Conservation (phyloP, 2,113 vertebrate genomes). For the Mionectes macconnelli region DNA sequence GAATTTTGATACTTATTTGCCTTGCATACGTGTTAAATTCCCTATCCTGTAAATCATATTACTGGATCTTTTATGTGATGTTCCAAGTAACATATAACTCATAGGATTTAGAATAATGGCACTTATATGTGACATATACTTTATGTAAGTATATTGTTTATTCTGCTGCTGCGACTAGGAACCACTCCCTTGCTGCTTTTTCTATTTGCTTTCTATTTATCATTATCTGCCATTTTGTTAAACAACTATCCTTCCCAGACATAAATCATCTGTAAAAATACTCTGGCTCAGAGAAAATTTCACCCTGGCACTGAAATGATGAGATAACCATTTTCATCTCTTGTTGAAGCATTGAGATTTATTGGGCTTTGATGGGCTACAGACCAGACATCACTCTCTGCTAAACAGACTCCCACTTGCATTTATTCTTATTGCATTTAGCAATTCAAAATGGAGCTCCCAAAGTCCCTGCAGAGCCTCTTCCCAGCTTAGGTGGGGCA, state of each 20-base stretch:
- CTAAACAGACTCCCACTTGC: conserved; percentile 89
- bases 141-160: conserved; percentile 74
- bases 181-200: conserved; percentile 75
- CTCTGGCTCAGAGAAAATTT: conserved; percentile 78
- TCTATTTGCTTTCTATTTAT: conserved; percentile 78
- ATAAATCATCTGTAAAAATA: conserved; percentile 84
- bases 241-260: conserved; percentile 78
- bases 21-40: conserved; percentile 32
- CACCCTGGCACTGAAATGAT: conserved; percentile 83
- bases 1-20: conserved; percentile 42
- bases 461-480: conserved; percentile 67
- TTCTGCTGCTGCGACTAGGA: conserved; percentile 67
- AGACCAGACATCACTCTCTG: conserved; percentile 88
- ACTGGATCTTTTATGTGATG: conserved; percentile 37
- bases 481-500: conserved; percentile 75
- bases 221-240: conserved; percentile 81
- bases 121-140: conserved; percentile 70
- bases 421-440: conserved; percentile 93
- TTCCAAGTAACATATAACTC: conserved; percentile 49
- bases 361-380: conserved; percentile 91
- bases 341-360: conserved; percentile 92
- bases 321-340: conserved; percentile 92
- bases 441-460: conserved; percentile 75
- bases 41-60: conserved; percentile 55
- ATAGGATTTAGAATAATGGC: conserved; percentile 57